Evolutionary conservation across 2,797 vertebrate genomes (phyloP).

Genomic region (Rhynchotus rufescens): DNA sequence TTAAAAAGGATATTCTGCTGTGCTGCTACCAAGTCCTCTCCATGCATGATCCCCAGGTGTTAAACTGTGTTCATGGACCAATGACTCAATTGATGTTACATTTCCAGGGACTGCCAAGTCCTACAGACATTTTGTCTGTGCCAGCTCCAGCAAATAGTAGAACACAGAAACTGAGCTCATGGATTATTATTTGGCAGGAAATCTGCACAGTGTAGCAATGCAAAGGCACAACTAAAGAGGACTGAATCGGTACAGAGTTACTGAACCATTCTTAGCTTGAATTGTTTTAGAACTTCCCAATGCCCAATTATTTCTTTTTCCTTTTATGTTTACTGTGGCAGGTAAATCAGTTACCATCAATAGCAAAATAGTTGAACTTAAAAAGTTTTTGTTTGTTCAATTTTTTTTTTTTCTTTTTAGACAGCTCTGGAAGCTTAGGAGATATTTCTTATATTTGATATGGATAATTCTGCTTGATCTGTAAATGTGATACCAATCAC

Average conservation of each 20-base stretch:
- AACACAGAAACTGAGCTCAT: neutral
- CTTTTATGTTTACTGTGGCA: neutral
- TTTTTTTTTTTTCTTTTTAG: neutral
- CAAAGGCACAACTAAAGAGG: neutral
- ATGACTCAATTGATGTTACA: neutral
- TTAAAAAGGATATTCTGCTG: neutral
- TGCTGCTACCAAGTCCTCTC: neutral
- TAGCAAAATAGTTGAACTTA: neutral
- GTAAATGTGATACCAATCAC: neutral
- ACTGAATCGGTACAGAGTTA: neutral
- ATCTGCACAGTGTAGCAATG: rapidly evolving
- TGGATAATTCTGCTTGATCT: neutral
- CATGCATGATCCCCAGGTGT: neutral
- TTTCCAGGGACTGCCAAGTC: neutral
- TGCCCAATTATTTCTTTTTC: neutral
- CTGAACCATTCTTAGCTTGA: neutral
- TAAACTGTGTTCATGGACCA: neutral
- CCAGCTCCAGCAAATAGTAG: neutral
- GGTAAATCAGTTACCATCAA: neutral
- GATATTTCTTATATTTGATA: neutral
- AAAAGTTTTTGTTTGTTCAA: neutral
- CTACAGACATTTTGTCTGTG: rapidly evolving
- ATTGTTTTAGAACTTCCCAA: neutral
- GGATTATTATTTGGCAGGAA: neutral
- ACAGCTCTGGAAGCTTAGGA: neutral